phyloP scores from a whole-genome alignment of 2,113 vertebrate genomes.

The Ornithorhynchus anatinus region DNA sequence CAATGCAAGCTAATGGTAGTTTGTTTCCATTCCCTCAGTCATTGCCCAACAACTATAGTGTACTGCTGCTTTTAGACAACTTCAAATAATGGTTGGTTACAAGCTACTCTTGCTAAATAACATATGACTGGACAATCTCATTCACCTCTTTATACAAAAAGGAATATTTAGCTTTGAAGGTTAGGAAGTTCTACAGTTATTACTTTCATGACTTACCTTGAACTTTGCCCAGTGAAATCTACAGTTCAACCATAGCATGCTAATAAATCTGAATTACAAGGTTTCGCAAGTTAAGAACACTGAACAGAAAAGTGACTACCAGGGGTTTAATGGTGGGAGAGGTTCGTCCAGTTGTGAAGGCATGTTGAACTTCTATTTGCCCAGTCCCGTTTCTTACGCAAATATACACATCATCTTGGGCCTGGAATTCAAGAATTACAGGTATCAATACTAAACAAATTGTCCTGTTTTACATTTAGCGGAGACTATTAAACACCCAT shows the following conservation, averaged over 20 bases:
- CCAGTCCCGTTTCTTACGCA: slow-evolving; percentile 48
- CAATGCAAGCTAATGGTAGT: too few relatives aligned
- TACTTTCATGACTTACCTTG: not conserved
- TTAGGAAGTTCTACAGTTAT: too few relatives aligned
- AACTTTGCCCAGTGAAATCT: not conserved
- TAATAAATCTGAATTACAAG: not conserved
- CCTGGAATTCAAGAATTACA: slow-evolving; percentile 50
- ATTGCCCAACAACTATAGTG: too few relatives aligned
- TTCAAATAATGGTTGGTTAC: too few relatives aligned
- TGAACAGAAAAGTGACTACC: slow-evolving; percentile 49
- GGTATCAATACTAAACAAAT: not conserved
- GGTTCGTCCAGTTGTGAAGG: slow-evolving; percentile 54
- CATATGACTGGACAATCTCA: too few relatives aligned
- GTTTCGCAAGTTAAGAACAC: not conserved
- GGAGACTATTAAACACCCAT: too few relatives aligned
- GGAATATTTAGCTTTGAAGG: too few relatives aligned
- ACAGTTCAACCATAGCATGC: not conserved
- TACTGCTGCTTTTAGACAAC: too few relatives aligned
- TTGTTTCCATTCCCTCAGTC: too few relatives aligned
- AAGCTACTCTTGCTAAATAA: too few relatives aligned
- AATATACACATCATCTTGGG: slow-evolving; percentile 77
- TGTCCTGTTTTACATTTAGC: too few relatives aligned
- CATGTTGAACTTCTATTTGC: slow-evolving; percentile 56
- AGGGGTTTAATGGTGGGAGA: slow-evolving; percentile 42
- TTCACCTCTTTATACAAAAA: too few relatives aligned